phyloP scores from a whole-genome alignment of 1,140 invertebrate genomes.

The Drosophila serrata region DNA sequence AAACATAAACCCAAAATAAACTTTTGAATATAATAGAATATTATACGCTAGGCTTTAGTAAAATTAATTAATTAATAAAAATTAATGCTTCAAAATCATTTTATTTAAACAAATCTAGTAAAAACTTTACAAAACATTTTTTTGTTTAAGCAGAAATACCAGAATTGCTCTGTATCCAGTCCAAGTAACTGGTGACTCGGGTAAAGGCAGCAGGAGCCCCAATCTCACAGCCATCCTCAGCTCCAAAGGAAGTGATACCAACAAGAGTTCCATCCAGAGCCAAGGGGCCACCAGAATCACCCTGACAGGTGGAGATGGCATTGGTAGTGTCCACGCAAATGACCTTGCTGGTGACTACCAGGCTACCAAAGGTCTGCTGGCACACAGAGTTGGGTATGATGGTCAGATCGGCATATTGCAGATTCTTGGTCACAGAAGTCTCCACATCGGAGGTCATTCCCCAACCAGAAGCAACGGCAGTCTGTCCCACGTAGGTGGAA shows the following conservation, averaged over 20 bases:
- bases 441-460: conserved; percentile 31
- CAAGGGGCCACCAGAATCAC: conserved; percentile 50
- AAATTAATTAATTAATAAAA: too few relatives aligned
- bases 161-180: conserved; percentile 85
- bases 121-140: neutral
- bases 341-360: conserved; percentile 27
- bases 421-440: neutral
- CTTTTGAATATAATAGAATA: too few relatives aligned
- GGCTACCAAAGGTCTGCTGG: conserved; percentile 8
- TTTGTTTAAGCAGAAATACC: conserved; percentile 26
- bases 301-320: conserved; percentile 37
- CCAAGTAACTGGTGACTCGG: conserved; percentile 86
- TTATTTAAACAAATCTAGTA: neutral
- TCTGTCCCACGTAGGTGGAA: conserved; percentile 32
- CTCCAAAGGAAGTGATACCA: conserved; percentile 85
- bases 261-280: conserved; percentile 50
- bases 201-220: conserved; percentile 85
- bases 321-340: conserved; percentile 46
- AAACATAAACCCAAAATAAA: too few relatives aligned
- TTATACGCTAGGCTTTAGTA: too few relatives aligned
- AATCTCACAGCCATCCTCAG: conserved; percentile 33
- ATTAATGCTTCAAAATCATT: neutral
- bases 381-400: conserved; percentile 28
- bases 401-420: conserved; percentile 33
- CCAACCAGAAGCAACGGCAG: conserved; percentile 52